These are phyloP conservation scores for Pristionchus fissidentatus DNA, from an alignment of 2,888 invertebrate genomes.

Conservation along the genomic window DNA sequence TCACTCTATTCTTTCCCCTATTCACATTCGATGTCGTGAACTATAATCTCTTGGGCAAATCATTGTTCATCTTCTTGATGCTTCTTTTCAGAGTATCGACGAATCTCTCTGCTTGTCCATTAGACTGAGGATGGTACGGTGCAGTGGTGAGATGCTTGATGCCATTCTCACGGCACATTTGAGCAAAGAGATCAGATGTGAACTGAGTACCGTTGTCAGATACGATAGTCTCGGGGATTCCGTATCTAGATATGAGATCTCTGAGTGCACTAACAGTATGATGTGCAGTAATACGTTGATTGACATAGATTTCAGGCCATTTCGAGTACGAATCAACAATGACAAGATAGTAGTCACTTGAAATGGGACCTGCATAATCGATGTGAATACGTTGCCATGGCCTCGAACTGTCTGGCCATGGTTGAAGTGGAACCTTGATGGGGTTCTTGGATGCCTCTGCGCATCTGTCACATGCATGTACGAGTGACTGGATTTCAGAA, in stretches of 20 bases:
- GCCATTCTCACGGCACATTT: too few species aligned
- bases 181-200: too few species aligned
- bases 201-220: not conserved
- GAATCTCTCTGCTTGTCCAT: too few species aligned
- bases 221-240: not conserved
- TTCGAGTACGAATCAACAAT: not conserved
- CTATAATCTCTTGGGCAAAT: too few species aligned
- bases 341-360: slow-evolving; percentile 5
- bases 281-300: not conserved
- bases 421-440: slow-evolving; percentile 62
- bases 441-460: slow-evolving; percentile 55
- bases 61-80: too few species aligned
- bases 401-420: not conserved
- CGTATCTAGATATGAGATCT: slow-evolving; percentile 41
- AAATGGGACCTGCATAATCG: slow-evolving; percentile 15
- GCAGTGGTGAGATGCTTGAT: too few species aligned
- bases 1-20: too few species aligned
- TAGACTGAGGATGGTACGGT: too few species aligned
- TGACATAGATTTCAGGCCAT: not conserved
- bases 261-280: slow-evolving; percentile 7
- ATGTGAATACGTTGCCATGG: not conserved
- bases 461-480: slow-evolving; percentile 61
- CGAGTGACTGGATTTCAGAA: slow-evolving; percentile 55
- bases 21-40: too few species aligned
- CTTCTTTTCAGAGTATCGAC: too few species aligned